Evolutionary conservation across 2,888 invertebrate species (phyloP).

Genomic region (Chalcis sispes): DNA sequence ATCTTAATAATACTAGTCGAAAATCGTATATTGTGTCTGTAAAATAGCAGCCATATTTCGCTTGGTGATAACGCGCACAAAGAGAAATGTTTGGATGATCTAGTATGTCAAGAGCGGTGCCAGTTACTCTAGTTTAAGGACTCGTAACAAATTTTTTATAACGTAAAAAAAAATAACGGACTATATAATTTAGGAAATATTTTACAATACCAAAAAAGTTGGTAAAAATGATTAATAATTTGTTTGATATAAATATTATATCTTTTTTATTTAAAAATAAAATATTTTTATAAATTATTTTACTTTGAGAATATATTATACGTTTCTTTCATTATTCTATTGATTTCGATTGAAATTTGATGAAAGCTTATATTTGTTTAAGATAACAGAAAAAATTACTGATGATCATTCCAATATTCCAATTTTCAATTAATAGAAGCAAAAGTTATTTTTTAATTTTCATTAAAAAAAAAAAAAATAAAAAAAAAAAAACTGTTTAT

Average conservation of each 20-base stretch:
- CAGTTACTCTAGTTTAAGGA: constrained; percentile 55
- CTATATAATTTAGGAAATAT: constrained; percentile 41
- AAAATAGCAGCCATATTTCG: constrained; percentile 37
- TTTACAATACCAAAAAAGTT: constrained; percentile 52
- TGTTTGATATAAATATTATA: constrained; percentile 38
- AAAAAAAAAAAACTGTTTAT: not conserved
- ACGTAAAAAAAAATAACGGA: constrained; percentile 36
- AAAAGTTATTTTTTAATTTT: not conserved
- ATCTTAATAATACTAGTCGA: constrained; percentile 57
- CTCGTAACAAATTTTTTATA: constrained; percentile 52
- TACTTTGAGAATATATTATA: constrained; percentile 48
- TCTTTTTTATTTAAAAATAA: constrained; percentile 37
- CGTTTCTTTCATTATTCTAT: constrained; percentile 16
- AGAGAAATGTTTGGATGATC: constrained; percentile 44
- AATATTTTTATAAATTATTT: constrained; percentile 46
- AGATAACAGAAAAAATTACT: constrained; percentile 14
- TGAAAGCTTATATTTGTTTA: too few relatives aligned
- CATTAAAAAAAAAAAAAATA: too few relatives aligned
- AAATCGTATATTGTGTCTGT: constrained; percentile 50
- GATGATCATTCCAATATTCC: constrained; percentile 49
- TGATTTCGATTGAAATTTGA: constrained; percentile 15
- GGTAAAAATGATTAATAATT: constrained; percentile 41
- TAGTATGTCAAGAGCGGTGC: constrained; percentile 46
- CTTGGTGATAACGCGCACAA: constrained; percentile 51
- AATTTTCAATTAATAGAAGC: constrained; percentile 10